Evolutionary conservation across 1,140 invertebrate species (phyloP).

Genomic region (Bradysia coprophila): DNA sequence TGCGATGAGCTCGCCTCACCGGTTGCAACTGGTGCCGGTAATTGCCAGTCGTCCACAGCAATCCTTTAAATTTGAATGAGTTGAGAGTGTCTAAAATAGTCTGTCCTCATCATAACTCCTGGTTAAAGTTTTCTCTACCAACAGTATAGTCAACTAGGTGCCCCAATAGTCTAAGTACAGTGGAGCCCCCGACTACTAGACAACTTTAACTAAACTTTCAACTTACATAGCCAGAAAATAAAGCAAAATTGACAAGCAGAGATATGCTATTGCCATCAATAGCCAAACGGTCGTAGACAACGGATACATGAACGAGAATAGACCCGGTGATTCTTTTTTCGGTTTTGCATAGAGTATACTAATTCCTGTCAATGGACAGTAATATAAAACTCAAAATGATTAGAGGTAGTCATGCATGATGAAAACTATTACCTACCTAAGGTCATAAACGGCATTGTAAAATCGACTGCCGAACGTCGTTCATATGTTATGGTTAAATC

Average conservation of each 20-base stretch:
- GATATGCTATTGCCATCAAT: constrained; percentile 85
- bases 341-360: constrained; percentile 78
- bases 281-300: constrained; percentile 87
- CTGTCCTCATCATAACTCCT: too few species aligned
- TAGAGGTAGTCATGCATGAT: not conserved
- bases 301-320: constrained; percentile 83
- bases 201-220: not conserved
- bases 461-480: constrained; percentile 64
- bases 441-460: constrained; percentile 84
- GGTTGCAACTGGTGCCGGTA: constrained; percentile 54
- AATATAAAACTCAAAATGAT: constrained; percentile 50
- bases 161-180: too few species aligned
- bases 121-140: too few species aligned
- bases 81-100: too few species aligned
- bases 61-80: too few species aligned
- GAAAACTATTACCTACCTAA: constrained; percentile 30
- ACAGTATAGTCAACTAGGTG: too few species aligned
- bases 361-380: constrained; percentile 64
- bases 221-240: constrained; percentile 76
- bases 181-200: not conserved
- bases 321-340: constrained; percentile 68
- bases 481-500: constrained; percentile 79
- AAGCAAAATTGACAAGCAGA: constrained; percentile 76
- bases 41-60: not conserved
- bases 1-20: constrained; percentile 76